These are phyloP conservation scores for Neolamprologus sp. DNA, from an alignment of 2,113 vertebrate species.

Conservation along the genomic window DNA sequence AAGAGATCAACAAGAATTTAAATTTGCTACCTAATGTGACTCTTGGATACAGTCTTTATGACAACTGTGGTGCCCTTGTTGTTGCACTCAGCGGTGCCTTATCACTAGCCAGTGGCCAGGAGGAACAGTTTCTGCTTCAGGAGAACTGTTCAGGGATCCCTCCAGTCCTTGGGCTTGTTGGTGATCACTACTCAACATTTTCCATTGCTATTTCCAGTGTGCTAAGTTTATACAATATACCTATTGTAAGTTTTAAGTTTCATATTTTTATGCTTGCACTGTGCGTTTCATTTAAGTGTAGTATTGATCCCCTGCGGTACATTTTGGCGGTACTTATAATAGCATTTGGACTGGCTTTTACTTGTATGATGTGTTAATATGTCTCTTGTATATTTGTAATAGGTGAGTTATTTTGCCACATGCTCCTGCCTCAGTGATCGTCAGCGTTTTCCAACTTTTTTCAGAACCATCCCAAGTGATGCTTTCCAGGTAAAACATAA, in stretches of 20 bases:
- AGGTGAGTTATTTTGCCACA: conserved; percentile 42
- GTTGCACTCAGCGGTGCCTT: conserved; percentile 43
- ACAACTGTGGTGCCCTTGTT: conserved; percentile 57
- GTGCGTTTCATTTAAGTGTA: neutral
- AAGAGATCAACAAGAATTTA: conserved; percentile 59
- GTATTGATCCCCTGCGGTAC: neutral
- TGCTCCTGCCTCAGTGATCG: conserved; percentile 41
- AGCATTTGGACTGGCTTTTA: neutral
- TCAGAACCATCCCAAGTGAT: conserved; percentile 18
- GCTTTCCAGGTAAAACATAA: conserved; percentile 3
- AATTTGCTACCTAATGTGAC: conserved; percentile 53
- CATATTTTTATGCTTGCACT: neutral
- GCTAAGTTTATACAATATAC: conserved; percentile 40
- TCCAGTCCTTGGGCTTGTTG: conserved; percentile 41
- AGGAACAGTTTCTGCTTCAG: conserved; percentile 4
- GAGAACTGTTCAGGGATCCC: conserved; percentile 22
- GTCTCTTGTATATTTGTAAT: neutral
- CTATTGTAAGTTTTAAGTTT: conserved; percentile 20
- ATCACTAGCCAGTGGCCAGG: conserved; percentile 19
- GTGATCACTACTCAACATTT: conserved; percentile 46
- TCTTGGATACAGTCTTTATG: conserved; percentile 59
- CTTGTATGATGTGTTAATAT: neutral
- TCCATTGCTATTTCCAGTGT: conserved; percentile 41
- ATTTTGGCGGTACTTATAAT: neutral
- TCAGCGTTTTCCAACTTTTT: conserved; percentile 22